Conservation (phyloP, 2,113 vertebrate genomes). For the Antennarius striatus region DNA sequence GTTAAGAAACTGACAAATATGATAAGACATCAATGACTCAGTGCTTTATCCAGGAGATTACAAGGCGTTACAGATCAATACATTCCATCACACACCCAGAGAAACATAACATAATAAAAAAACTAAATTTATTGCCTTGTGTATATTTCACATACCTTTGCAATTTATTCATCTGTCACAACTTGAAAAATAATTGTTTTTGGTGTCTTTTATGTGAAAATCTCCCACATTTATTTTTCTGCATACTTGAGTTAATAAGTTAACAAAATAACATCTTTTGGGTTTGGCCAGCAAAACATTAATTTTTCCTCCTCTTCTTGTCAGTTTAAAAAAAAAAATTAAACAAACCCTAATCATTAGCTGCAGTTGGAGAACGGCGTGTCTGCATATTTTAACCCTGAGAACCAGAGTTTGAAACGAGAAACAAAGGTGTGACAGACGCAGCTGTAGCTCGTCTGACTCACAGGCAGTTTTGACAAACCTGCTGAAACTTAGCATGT, state of each 20-base stretch:
- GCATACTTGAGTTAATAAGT: no score
- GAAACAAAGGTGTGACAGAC: constrained; percentile 35
- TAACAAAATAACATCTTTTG: no score
- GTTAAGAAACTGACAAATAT: constrained; percentile 10
- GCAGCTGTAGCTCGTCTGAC: constrained; percentile 24
- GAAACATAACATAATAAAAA: not conserved
- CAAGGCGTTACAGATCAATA: not conserved
- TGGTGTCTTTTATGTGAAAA: not conserved
- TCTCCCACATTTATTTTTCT: not conserved
- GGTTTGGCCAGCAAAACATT: no score
- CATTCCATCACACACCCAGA: not conserved
- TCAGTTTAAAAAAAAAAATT: not conserved
- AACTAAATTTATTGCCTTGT: not conserved
- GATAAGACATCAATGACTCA: constrained; percentile 7
- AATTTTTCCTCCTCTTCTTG: no score
- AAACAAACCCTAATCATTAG: not conserved
- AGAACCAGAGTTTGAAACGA: not conserved
- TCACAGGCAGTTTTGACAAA: constrained; percentile 50
- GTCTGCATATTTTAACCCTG: constrained; percentile 2
- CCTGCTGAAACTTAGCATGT: constrained; percentile 26
- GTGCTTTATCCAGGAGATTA: not conserved
- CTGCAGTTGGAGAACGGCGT: no score
- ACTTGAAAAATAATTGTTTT: not conserved
- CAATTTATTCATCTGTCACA: not conserved
- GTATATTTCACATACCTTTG: not conserved